Base-by-base conservation (phyloP, 2,113 vertebrate genomes). In the Silurus asotus region DNA sequence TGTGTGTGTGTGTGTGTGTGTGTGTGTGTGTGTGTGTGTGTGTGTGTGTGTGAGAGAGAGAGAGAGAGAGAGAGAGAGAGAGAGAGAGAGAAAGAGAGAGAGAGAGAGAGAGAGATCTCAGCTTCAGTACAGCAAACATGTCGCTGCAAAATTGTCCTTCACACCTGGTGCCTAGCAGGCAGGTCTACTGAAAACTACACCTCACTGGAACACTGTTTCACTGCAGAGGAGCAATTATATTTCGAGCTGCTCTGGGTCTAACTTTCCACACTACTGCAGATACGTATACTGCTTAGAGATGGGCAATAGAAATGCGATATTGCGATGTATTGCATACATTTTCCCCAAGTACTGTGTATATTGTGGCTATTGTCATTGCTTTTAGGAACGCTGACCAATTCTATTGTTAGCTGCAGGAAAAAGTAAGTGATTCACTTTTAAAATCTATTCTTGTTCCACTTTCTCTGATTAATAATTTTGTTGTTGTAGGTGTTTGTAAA, bases 81-180 rank as follows among this genome's bases (percentile, higher is more conserved):
- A 61, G 69, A 61, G 82, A 62, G 61, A 28, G 61, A 45, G 49
- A 67, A 49, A 69, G 49, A 37, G 61, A 77, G 58, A 69, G 77
- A 59, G 64, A 19, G 53, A 67, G 55, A 80, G 76, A 69, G 84
- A 81, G 2, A 48, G 81, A 49, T 65, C 51, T 78, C 61, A 5
- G 65, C 56, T 65, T 49, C 75, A 70, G 74, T 45, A 72, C 28
- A 80, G 53, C 84, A 86, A 58, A 70, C 53, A 59, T 72, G 56
- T 69, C 76, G n/a, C 64, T 77, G 74, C 62, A 87, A 83, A 72
- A 67, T 72, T 74, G 75, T 79, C 75, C 86, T 83, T 82, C 72
- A 83, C 78, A 70, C 79, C 85, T 80, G 28, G 69, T 84, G 28
- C 56, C 72, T 64, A 78, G 84, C 84, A 85, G 84, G 74, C 61